Evolutionary conservation across 2,888 invertebrate genomes (phyloP).

Genomic region (Aphidoletes aphidimyza): DNA sequence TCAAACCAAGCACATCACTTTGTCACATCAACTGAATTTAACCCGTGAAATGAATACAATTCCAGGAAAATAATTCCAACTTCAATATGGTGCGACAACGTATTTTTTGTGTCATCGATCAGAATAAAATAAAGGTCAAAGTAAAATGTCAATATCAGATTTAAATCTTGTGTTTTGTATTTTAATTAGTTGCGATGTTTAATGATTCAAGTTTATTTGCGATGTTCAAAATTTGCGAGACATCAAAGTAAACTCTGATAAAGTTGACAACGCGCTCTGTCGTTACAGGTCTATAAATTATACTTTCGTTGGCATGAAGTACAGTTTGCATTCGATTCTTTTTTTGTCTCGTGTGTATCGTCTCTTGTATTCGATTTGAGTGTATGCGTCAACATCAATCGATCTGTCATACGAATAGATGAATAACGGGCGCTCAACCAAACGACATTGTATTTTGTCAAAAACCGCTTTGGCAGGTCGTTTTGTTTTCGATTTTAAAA

Average conservation of each 20-base stretch:
- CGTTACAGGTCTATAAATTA: not conserved
- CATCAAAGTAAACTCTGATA: not conserved
- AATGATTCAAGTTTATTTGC: not conserved
- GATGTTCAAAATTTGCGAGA: not conserved
- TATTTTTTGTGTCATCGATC: not conserved
- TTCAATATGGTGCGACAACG: too few relatives aligned
- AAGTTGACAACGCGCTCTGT: not conserved
- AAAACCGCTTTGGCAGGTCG: too few relatives aligned
- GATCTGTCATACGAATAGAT: not conserved
- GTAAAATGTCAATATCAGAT: conserved; percentile 34
- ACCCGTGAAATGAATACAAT: too few relatives aligned
- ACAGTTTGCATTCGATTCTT: not conserved
- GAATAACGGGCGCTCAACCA: not conserved
- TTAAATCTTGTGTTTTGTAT: not conserved
- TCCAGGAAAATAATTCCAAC: too few relatives aligned
- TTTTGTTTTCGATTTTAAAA: not conserved
- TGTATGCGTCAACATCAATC: not conserved
- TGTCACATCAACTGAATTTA: too few relatives aligned
- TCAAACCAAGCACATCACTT: not conserved
- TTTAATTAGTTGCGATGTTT: not conserved
- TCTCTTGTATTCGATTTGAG: not conserved
- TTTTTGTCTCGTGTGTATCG: not conserved
- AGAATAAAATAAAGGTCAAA: not conserved
- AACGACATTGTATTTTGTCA: not conserved
- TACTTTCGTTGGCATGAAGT: not conserved